Evolutionary conservation across 2,797 vertebrate genomes (phyloP), one percentile per base, ranked within the genome.

Genomic region (Danio albolineatus): DNA sequence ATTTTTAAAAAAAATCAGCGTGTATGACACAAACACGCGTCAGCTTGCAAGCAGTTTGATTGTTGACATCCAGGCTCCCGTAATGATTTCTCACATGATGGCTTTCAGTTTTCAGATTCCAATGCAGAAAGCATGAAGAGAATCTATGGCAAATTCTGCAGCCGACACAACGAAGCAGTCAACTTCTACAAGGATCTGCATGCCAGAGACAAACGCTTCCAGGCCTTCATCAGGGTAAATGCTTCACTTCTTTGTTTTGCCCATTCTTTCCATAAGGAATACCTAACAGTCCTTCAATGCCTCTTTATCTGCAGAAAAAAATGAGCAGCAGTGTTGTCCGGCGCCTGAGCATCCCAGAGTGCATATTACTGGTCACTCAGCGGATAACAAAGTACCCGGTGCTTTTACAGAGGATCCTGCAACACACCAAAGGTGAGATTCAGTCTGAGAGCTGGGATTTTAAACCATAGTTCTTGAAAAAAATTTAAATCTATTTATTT

Each of bases 311-410:
- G 6, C 48, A 99, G 98, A 97, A 96, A 94, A 99, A 98, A 91
- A 98, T 98, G 96, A 97, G 96, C 86, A 96, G 96, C 84, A 92
- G 96, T 1, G 87, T 98, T 5, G 97, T 99, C 75, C 94, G 97
- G 51, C 92, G 98, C n/a, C 93, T 98, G 38, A 95, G 97, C 36
- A 95, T 99, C 88, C 96, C 97, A 9, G 98, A 99, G 85, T 99
- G 97, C 90, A 97, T 99, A 83, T 87, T 99, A 86, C 90, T 99
- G 71, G 97, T 99, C 70, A 99, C 98, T 6, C 98, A 99, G 90
- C 94, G 98, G 85, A 98, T 99, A 89, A 99, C 98, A 41, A 99
- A 99, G 89, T 99, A 99, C 86, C 97, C 98, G 0, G 96, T 98
- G 72, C 87, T 99, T 80, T 91, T 99, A 76, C 97, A 98, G 76